phyloP scores from a whole-genome alignment of 2,888 invertebrate species.

The Drosophila atripex region DNA sequence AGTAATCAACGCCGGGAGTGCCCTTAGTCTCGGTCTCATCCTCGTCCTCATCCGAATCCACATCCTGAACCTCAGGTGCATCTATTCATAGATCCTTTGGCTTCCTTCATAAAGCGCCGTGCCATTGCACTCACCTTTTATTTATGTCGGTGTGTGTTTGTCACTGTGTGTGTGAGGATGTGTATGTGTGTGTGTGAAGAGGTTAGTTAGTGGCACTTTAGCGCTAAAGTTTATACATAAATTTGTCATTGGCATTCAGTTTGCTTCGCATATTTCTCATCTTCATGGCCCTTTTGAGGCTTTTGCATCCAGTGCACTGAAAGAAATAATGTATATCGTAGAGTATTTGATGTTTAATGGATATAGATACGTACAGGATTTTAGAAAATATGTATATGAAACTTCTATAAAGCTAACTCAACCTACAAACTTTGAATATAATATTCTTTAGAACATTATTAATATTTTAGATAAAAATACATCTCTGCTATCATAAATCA shows the following conservation, averaged over 20 bases:
- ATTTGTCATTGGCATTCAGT: constrained; percentile 79
- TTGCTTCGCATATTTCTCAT: constrained; percentile 16
- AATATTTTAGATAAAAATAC: too few species aligned
- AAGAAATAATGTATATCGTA: neutral
- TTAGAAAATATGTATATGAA: too few species aligned
- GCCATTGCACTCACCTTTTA: constrained; percentile 73
- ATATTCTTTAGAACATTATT: too few species aligned
- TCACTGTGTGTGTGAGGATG: constrained; percentile 4
- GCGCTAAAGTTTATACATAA: constrained; percentile 78
- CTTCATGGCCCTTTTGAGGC: constrained; percentile 1
- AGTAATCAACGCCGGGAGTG: constrained; percentile 76
- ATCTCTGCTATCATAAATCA: too few species aligned
- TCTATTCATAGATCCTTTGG: constrained; percentile 71
- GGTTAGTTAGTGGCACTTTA: constrained; percentile 78
- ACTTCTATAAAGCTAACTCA: too few species aligned
- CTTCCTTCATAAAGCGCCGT: constrained; percentile 72
- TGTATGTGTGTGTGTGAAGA: constrained; percentile 48
- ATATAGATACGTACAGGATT: neutral
- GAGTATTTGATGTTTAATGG: neutral
- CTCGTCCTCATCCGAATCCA: constrained; percentile 7
- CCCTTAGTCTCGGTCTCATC: constrained; percentile 64
- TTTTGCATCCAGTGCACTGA: constrained; percentile 49
- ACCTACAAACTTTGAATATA: too few species aligned
- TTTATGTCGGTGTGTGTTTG: constrained; percentile 8
- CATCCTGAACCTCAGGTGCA: constrained; percentile 34